These are phyloP conservation scores for Solea solea DNA, from an alignment of 2,113 vertebrate species.

Conservation along the genomic window DNA sequence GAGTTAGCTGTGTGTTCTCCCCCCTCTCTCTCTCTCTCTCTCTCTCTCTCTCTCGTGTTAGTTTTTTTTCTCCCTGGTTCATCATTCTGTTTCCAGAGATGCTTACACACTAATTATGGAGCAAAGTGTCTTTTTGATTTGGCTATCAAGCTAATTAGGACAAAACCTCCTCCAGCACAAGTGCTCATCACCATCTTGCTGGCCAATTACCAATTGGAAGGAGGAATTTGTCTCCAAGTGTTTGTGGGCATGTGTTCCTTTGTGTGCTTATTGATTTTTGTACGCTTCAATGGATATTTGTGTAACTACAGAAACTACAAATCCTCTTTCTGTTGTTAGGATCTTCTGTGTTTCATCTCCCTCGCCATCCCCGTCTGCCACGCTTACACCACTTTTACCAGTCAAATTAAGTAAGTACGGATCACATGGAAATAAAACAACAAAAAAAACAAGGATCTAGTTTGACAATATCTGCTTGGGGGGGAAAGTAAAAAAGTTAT, in stretches of 20 bases:
- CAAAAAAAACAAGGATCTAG: neutral
- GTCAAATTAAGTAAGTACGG: no score
- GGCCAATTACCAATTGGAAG: conserved; percentile 42
- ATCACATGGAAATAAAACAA: neutral
- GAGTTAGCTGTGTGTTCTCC: neutral
- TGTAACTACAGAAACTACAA: neutral
- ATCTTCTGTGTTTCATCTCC: neutral
- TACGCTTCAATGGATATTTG: conserved; percentile 10
- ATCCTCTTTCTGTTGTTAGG: neutral
- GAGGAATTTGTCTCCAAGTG: conserved; percentile 18
- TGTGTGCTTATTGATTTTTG: conserved; percentile 10
- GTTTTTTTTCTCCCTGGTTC: neutral
- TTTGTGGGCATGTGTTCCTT: neutral
- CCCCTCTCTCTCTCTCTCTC: neutral
- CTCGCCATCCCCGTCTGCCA: neutral
- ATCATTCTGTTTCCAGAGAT: conserved; percentile 23
- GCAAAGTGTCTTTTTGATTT: conserved; percentile 54
- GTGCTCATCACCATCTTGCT: conserved; percentile 29
- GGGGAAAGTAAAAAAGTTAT: neutral
- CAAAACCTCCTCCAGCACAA: conserved; percentile 32
- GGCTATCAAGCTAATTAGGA: conserved; percentile 54
- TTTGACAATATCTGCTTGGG: neutral
- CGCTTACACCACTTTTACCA: no score
- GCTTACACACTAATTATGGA: conserved; percentile 41
- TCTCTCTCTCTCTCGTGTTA: neutral